These are phyloP conservation scores for Hirtodrosophila alboralis DNA, from an alignment of 2,888 invertebrate genomes.

Conservation along the genomic window DNA sequence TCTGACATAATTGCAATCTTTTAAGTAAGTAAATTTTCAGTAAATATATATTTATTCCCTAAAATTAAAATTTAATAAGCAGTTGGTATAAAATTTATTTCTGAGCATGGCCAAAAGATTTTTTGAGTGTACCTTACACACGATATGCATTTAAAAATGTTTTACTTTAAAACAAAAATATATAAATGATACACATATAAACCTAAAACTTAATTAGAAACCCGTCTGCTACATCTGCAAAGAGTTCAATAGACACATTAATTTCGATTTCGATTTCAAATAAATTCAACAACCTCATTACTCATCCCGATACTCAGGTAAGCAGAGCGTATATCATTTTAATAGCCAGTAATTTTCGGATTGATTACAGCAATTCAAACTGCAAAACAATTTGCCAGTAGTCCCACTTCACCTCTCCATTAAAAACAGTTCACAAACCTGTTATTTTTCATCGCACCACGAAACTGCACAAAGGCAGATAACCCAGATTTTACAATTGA, in stretches of 20 bases:
- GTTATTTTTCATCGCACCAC: slow-evolving; percentile 21
- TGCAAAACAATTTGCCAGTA: slow-evolving; percentile 63
- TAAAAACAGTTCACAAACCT: slow-evolving; percentile 26
- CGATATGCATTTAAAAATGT: too few species aligned
- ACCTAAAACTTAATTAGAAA: slow-evolving; percentile 6
- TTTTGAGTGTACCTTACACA: too few species aligned
- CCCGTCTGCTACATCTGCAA: neutral
- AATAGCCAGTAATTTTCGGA: slow-evolving; percentile 64
- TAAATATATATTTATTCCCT: neutral
- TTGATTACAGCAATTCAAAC: slow-evolving; percentile 67
- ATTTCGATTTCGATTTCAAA: slow-evolving; percentile 4
- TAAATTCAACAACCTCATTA: slow-evolving; percentile 10
- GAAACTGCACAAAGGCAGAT: slow-evolving; percentile 1
- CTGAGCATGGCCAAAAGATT: too few species aligned
- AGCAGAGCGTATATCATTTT: slow-evolving; percentile 67
- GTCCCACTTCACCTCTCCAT: neutral
- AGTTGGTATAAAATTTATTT: too few species aligned
- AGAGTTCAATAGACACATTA: slow-evolving; percentile 8
- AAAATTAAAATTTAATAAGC: too few species aligned
- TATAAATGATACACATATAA: too few species aligned
- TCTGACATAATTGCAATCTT: too few species aligned
- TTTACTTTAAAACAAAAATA: too few species aligned
- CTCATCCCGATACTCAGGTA: slow-evolving; percentile 14
- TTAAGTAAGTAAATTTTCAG: too few species aligned
- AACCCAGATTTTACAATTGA: slow-evolving; percentile 48